phyloP scores from a whole-genome alignment of 2,797 vertebrate species.

The Pantherophis vulpinus region DNA sequence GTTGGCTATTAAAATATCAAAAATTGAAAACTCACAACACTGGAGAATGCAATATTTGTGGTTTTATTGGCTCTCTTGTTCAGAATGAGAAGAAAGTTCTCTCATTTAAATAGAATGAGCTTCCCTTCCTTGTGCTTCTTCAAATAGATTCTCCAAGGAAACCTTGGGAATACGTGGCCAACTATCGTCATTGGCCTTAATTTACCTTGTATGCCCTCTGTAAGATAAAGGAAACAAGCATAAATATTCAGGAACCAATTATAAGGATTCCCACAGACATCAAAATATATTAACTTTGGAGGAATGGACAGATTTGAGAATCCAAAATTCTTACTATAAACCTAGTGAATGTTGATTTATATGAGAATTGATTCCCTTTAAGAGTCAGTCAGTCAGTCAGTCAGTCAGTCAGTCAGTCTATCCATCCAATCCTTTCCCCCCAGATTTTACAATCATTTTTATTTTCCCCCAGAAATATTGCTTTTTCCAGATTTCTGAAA shows the following conservation, averaged over 20 bases:
- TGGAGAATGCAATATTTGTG: slow-evolving; percentile 3
- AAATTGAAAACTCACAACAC: not conserved
- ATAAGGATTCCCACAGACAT: not conserved
- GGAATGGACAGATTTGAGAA: not conserved
- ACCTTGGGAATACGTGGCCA: not conserved
- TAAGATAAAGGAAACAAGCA: not conserved
- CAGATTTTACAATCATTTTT: not conserved
- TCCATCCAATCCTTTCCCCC: too few relatives aligned
- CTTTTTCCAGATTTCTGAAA: not conserved
- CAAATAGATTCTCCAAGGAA: not conserved
- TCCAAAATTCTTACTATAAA: not conserved
- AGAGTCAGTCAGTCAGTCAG: not conserved
- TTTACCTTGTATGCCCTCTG: not conserved
- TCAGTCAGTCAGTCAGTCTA: too few relatives aligned
- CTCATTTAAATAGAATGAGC: not conserved
- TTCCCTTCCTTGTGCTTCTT: not conserved
- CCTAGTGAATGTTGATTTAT: not conserved
- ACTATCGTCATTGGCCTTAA: not conserved
- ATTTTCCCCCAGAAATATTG: not conserved
- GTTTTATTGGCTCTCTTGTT: not conserved
- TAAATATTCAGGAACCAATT: not conserved
- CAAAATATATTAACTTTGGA: not conserved
- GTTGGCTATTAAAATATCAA: not conserved
- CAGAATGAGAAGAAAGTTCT: not conserved
- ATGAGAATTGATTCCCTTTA: not conserved